phyloP scores from a whole-genome alignment of 2,797 vertebrate genomes.

The Enteromius argenteus region DNA sequence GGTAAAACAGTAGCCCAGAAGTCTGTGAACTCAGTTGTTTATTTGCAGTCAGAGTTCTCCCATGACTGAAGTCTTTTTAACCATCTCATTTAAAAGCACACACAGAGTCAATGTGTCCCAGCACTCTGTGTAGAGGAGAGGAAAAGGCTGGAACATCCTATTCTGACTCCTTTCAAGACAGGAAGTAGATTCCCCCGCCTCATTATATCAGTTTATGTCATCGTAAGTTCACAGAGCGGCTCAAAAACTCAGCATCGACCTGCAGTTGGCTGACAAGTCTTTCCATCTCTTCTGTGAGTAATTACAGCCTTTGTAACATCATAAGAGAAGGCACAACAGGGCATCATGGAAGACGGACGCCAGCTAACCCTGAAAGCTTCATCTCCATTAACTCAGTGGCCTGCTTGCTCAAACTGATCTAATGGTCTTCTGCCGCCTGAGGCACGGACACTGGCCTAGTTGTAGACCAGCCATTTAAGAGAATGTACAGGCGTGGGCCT shows the following conservation, averaged over 20 bases:
- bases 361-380: neutral
- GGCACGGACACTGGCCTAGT: conserved; percentile 30
- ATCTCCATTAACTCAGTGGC: conserved; percentile 20
- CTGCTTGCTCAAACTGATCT: conserved; percentile 15
- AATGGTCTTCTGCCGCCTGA: conserved; percentile 21
- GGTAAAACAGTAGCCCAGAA: neutral
- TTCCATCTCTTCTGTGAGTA: conserved; percentile 16
- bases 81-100: conserved; percentile 24
- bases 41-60: conserved; percentile 54
- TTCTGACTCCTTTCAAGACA: conserved; percentile 17
- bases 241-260: conserved; percentile 3
- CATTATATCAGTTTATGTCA: conserved; percentile 39
- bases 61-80: conserved; percentile 49
- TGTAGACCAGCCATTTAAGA: conserved; percentile 24
- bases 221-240: conserved; percentile 11
- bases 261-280: conserved; percentile 13
- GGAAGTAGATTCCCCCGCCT: conserved; percentile 24
- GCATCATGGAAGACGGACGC: conserved; percentile 21
- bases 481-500: neutral
- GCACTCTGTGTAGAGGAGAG: neutral
- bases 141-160: conserved; percentile 18
- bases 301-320: conserved; percentile 31
- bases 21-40: conserved; percentile 48
- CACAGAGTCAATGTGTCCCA: neutral
- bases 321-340: conserved; percentile 29